phyloP scores from a whole-genome alignment of 2,888 invertebrate genomes.

The Leptogaster cylindrica region DNA sequence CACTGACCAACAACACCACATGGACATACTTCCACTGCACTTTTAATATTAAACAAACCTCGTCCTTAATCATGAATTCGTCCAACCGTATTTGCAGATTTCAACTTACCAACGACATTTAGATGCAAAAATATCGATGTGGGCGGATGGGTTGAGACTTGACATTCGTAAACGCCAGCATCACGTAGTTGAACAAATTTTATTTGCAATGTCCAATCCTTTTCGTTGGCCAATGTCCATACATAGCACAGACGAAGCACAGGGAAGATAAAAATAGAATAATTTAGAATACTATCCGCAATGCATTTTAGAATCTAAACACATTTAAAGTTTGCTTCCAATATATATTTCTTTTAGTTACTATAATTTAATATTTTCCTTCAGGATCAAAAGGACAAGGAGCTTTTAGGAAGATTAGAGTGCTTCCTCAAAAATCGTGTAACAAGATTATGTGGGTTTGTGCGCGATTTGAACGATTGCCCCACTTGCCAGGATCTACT shows the following conservation, averaged over 20 bases:
- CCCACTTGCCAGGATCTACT: slow-evolving; percentile 52
- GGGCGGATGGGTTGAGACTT: slow-evolving; percentile 90
- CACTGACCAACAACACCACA: too few species aligned
- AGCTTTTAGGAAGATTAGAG: too few species aligned
- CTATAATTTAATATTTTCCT: too few species aligned
- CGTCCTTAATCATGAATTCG: too few species aligned
- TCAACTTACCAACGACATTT: slow-evolving; percentile 83
- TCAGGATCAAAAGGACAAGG: too few species aligned
- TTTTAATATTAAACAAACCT: too few species aligned
- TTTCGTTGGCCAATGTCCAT: slow-evolving; percentile 48
- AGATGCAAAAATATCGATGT: slow-evolving; percentile 85
- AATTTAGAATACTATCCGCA: neutral
- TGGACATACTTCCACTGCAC: too few species aligned
- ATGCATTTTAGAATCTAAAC: too few species aligned
- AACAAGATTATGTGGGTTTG: too few species aligned
- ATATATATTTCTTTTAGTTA: too few species aligned
- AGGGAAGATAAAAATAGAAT: slow-evolving; percentile 11
- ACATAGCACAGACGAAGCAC: neutral
- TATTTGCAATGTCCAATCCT: slow-evolving; percentile 93
- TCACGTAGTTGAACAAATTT: slow-evolving; percentile 86
- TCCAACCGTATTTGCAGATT: too few species aligned
- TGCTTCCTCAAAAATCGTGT: neutral
- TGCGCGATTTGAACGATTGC: too few species aligned
- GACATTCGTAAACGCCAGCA: slow-evolving; percentile 87
- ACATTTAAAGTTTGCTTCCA: neutral